Percentiles rank a stretch among this genome's conserved stretches.
These are phyloP conservation scores for Machimus rusticus DNA, from an alignment of 2,888 invertebrate genomes.

Conservation along the genomic window DNA sequence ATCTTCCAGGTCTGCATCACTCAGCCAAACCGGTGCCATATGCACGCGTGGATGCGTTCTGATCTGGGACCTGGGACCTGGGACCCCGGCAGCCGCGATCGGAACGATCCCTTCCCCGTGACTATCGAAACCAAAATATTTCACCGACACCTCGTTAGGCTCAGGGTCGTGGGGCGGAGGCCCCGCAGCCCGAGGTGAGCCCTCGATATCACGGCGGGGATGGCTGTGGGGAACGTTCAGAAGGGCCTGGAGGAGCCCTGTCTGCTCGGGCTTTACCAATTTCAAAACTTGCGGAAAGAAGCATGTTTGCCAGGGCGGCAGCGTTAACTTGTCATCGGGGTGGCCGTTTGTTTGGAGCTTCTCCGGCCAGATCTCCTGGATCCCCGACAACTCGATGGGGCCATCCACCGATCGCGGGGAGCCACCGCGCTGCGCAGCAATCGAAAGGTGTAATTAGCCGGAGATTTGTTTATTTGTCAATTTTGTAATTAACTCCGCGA, in stretches of 20 bases:
- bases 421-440: background rate
- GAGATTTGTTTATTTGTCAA: constrained; percentile 25
- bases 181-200: background rate
- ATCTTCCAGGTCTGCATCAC: background rate
- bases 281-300: background rate
- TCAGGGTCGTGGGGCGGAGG: background rate
- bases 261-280: constrained; percentile 2
- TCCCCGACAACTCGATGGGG: background rate
- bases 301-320: background rate
- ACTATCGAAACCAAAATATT: constrained; percentile 10
- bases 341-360: background rate
- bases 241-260: constrained; percentile 21
- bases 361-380: background rate
- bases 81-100: background rate
- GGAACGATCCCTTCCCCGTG: background rate
- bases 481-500: constrained; percentile 17
- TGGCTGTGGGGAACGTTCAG: background rate
- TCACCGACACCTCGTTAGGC: constrained; percentile 44
- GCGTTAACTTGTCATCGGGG: constrained; percentile 20
- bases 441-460: background rate
- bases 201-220: background rate
- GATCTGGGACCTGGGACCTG: background rate
- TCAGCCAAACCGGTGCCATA: constrained; percentile 17
- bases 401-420: background rate
- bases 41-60: background rate